Conservation (phyloP, 2,888 invertebrate genomes). For the Drosophila nigricruria region DNA sequence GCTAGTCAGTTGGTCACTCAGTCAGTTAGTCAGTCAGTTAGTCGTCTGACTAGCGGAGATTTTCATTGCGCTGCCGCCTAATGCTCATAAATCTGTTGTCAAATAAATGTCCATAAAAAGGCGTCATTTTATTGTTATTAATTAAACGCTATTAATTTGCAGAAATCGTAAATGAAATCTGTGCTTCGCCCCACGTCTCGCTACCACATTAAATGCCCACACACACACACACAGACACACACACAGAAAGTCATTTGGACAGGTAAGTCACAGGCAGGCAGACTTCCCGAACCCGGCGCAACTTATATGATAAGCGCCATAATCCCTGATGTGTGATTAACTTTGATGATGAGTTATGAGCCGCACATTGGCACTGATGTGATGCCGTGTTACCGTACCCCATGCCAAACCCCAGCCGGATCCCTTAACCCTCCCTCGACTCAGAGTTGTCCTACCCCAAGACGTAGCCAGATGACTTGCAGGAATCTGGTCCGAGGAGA, state of each 20-base stretch:
- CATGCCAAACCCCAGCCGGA: background rate
- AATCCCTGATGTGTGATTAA: conserved; percentile 81
- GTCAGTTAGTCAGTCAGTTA: conserved; percentile 7
- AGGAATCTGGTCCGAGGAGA: conserved; percentile 61
- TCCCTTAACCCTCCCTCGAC: background rate
- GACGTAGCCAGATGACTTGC: conserved; percentile 68
- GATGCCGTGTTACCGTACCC: conserved; percentile 30
- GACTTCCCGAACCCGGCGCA: conserved; percentile 26
- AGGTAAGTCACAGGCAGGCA: conserved; percentile 49
- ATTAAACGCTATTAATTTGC: conserved; percentile 82
- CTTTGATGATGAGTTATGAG: conserved; percentile 81
- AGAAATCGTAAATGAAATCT: conserved; percentile 82
- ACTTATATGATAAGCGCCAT: conserved; percentile 80
- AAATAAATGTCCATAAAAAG: conserved; percentile 77
- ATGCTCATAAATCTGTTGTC: conserved; percentile 69
- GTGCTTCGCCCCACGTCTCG: conserved; percentile 37
- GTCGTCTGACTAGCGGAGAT: conserved; percentile 15
- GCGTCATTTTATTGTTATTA: conserved; percentile 83
- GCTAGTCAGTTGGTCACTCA: conserved; percentile 6
- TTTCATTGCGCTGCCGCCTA: conserved; percentile 34
- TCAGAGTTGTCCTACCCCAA: conserved; percentile 56
- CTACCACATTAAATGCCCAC: conserved; percentile 65
- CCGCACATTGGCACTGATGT: conserved; percentile 78
- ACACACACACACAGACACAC: conserved; percentile 24
- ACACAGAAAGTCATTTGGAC: conserved; percentile 62